phyloP scores from a whole-genome alignment of 2,888 invertebrate species.

The Leptarthrus brevirostris region DNA sequence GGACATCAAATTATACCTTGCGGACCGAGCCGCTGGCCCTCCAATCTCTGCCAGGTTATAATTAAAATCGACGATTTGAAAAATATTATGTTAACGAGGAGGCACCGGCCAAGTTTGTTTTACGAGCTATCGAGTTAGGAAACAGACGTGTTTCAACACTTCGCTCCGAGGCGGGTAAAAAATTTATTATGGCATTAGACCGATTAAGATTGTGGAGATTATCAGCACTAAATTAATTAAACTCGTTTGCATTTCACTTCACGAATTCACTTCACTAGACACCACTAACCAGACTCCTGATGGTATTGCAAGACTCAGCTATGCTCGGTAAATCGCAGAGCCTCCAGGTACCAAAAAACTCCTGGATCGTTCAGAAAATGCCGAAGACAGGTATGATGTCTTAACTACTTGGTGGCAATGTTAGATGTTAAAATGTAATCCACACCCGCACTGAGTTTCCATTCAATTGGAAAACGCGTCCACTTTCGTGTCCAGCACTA shows the following conservation, averaged over 20 bases:
- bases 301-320: not conserved
- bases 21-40: slow-evolving; percentile 18
- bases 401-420: not conserved
- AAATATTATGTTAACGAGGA: slow-evolving; percentile 48
- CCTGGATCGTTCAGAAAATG: not conserved
- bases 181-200: slow-evolving; percentile 30
- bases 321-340: not conserved
- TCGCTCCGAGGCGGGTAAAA: slow-evolving; percentile 38
- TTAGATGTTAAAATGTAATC: not conserved
- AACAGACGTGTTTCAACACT: slow-evolving; percentile 41
- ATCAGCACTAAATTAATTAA: slow-evolving; percentile 32
- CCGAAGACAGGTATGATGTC: slow-evolving; percentile 1
- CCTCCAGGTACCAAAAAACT: not conserved
- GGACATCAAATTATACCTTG: slow-evolving; percentile 38
- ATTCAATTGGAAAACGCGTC: slow-evolving; percentile 15
- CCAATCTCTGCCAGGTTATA: slow-evolving; percentile 39
- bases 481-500: slow-evolving; percentile 12
- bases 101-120: slow-evolving; percentile 42
- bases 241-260: slow-evolving; percentile 31
- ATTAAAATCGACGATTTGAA: slow-evolving; percentile 51
- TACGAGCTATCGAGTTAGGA: slow-evolving; percentile 33
- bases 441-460: slow-evolving; percentile 33
- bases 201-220: slow-evolving; percentile 37
- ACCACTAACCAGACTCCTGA: not conserved
- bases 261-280: slow-evolving; percentile 4